Conservation (phyloP, 1,140 invertebrate genomes). For the Drosophila teissieri region DNA sequence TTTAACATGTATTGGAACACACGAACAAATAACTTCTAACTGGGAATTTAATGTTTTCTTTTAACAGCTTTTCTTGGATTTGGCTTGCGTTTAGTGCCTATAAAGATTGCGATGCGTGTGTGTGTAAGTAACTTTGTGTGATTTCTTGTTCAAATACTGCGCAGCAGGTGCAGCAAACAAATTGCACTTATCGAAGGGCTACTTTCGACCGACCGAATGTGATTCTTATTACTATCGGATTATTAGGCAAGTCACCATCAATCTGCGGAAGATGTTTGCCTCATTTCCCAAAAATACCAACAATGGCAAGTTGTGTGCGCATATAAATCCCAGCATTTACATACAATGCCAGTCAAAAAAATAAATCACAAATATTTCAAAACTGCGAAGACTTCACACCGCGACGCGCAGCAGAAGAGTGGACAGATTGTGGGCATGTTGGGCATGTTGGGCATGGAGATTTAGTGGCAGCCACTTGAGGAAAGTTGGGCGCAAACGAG, state of each 20-base stretch:
- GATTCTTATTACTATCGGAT: neutral
- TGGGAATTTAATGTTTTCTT: conserved; percentile 2
- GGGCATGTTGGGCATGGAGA: conserved; percentile 26
- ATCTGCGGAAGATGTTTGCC: conserved; percentile 14
- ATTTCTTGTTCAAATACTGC: conserved; percentile 1
- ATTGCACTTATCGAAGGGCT: conserved; percentile 49
- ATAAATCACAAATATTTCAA: conserved; percentile 73
- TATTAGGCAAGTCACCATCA: conserved; percentile 23
- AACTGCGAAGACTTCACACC: conserved; percentile 59
- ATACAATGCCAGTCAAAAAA: conserved; percentile 61
- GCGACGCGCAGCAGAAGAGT: conserved; percentile 45
- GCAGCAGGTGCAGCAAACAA: neutral
- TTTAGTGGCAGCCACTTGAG: conserved; percentile 27
- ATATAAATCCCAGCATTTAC: conserved; percentile 50
- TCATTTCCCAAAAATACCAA: conserved; percentile 17
- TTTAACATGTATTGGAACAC: conserved; percentile 5
- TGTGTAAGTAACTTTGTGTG: too few relatives aligned
- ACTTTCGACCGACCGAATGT: conserved; percentile 29
- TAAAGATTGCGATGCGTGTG: conserved; percentile 1
- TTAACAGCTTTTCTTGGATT: neutral
- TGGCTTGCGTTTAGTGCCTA: conserved; percentile 3
- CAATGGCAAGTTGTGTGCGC: conserved; percentile 53
- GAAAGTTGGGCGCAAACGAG: conserved; percentile 64
- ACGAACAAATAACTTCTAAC: conserved; percentile 19
- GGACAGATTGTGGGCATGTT: conserved; percentile 46